A percentile compares a stretch with the other conserved stretches of the same genome.
These are phyloP conservation scores for Lysiphlebus fabarum DNA, from an alignment of 1,140 invertebrate species.

Conservation along the genomic window DNA sequence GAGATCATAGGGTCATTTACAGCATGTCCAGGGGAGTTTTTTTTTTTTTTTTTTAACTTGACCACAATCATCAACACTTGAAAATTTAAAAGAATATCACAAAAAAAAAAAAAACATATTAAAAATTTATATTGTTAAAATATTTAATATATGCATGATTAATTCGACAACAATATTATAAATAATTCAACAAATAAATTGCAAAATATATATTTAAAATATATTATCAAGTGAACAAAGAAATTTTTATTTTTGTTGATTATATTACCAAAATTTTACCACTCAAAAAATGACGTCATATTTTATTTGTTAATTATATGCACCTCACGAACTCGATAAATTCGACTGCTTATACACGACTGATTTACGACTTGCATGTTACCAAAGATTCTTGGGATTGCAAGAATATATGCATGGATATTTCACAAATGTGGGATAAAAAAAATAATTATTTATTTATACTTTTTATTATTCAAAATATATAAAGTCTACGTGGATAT, in stretches of 20 bases:
- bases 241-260: conserved; percentile 1
- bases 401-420: conserved; percentile 7
- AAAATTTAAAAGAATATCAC: not conserved
- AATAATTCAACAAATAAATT: not conserved
- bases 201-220: not conserved
- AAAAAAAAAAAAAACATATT: too few species aligned
- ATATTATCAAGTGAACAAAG: conserved; percentile 6
- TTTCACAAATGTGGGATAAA: not conserved
- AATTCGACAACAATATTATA: not conserved
- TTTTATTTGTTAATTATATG: conserved; percentile 10
- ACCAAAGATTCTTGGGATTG: not conserved
- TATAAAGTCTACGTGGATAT: too few species aligned
- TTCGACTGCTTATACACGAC: conserved; percentile 2
- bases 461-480: too few species aligned
- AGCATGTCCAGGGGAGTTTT: not conserved
- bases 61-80: conserved; percentile 1
- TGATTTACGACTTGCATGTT: conserved; percentile 9
- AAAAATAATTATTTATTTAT: not conserved
- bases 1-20: conserved; percentile 8
- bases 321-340: conserved; percentile 10
- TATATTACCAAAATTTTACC: conserved; percentile 4
- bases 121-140: too few species aligned
- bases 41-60: not conserved
- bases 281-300: conserved; percentile 5
- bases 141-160: not conserved